Evolutionary conservation across 2,113 vertebrate species (phyloP), one percentile per base, ranked within the genome.

Genomic region (Lophura nycthemera): DNA sequence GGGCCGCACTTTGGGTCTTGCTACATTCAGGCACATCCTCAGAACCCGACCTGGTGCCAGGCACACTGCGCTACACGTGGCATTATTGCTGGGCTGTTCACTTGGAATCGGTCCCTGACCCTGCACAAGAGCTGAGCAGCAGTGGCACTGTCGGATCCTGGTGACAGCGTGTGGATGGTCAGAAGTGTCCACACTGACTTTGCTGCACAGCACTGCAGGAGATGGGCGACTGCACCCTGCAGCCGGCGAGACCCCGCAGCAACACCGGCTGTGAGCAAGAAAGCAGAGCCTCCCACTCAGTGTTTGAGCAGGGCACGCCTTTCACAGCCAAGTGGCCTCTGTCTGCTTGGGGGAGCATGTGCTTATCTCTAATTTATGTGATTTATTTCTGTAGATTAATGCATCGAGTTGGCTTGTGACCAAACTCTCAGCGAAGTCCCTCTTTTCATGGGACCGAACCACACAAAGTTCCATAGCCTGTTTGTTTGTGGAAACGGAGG

Each of bases 281-380:
- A 89, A 92, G 90, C 67, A 71, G 59, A 73, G 75, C 77, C 89
- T 96, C 95, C 95, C 90, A 88, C 95, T 95, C 93, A 65, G 60
- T 87, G 77, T 45, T 85, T 83, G 82, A 67, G 84, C 92, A 88
- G 94, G 92, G 93, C 18, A 5, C 24, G 79, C 78, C 93, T 91
- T 96, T 97, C 96, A 97, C 95, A 96, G 95, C 95, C 96, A 95
- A 96, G 87, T 52, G 82, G 93, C 95, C 93, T 85, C 95, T 71
- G 20, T 79, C 87, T 87, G 84, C 90, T 86, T 43, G 64, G 75
- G 59, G 47, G 88, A 92, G 60, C 80, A 77, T 80, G 83, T 77
- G 78, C 90, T 96, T 96, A 94, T 97, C 93, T 95, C 78, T 69
- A 54, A 73, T 54, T 85, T 71, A 32, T 67, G 78, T 96, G 90